Percentiles rank a stretch among this genome's conserved stretches.
Conservation (phyloP, 2,797 vertebrate species). For the Leptatherina wallacei region DNA sequence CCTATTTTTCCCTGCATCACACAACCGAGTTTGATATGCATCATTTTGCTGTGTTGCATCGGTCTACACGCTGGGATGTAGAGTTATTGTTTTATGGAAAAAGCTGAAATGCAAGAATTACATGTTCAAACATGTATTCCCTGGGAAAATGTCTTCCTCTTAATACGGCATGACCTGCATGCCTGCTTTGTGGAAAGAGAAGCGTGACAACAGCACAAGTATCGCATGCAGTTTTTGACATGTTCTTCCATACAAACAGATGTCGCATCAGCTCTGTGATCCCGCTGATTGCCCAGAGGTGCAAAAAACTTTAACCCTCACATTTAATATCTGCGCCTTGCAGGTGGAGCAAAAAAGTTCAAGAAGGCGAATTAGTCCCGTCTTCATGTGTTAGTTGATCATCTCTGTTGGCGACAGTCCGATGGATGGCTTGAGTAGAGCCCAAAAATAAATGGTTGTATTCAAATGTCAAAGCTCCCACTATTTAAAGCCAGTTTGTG, state of each 20-base stretch:
- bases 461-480: background rate
- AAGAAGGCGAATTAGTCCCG: background rate
- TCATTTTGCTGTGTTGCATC: slow-evolving; percentile 66
- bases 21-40: slow-evolving; percentile 64
- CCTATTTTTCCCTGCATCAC: slow-evolving; percentile 34
- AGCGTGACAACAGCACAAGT: background rate
- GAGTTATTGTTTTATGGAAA: slow-evolving; percentile 52
- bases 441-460: background rate
- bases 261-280: background rate
- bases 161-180: background rate
- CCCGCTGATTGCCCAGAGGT: background rate
- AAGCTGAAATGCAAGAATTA: slow-evolving; percentile 51
- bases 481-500: background rate
- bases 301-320: background rate
- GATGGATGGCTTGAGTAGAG: background rate
- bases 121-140: slow-evolving; percentile 34
- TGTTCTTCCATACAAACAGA: background rate
- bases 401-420: background rate
- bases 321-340: background rate
- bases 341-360: background rate
- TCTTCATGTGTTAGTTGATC: background rate
- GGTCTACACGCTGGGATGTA: slow-evolving; percentile 34
- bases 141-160: slow-evolving; percentile 12
- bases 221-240: background rate
- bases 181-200: background rate